Conservation (phyloP, 1,140 invertebrate genomes). For the Cylas formicarius region DNA sequence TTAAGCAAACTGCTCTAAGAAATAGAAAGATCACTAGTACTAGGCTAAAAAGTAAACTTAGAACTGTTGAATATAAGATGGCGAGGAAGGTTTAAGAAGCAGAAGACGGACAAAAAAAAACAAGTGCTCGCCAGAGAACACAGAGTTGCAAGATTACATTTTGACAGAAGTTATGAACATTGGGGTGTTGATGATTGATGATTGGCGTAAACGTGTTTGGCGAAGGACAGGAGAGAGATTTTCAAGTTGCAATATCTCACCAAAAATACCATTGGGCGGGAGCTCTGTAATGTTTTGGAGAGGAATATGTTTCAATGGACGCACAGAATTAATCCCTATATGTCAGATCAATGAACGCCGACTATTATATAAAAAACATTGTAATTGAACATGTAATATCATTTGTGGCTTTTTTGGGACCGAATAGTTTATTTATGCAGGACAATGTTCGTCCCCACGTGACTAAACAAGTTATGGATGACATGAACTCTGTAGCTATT, state of each 20-base stretch:
- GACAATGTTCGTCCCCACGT: constrained; percentile 18
- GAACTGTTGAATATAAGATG: too few species aligned
- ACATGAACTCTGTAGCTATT: constrained; percentile 10
- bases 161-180: constrained; percentile 4
- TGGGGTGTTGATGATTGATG: constrained; percentile 5
- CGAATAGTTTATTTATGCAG: constrained; percentile 19
- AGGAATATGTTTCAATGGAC: constrained; percentile 22
- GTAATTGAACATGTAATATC: constrained; percentile 15
- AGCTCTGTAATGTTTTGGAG: constrained; percentile 14
- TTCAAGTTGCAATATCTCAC: constrained; percentile 15
- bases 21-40: too few species aligned
- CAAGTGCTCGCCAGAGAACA: constrained; percentile 8
- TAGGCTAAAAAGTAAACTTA: too few species aligned
- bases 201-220: constrained; percentile 14
- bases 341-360: constrained; percentile 13
- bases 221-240: constrained; percentile 19
- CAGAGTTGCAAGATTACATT: background rate
- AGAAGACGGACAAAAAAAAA: constrained; percentile 1
- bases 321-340: constrained; percentile 22
- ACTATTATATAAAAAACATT: constrained; percentile 15
- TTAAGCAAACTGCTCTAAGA: too few species aligned
- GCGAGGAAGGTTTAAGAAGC: constrained; percentile 4
- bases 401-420: constrained; percentile 10
- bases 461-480: constrained; percentile 10
- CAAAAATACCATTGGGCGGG: constrained; percentile 10